These are phyloP conservation scores for Bombylius discolor DNA, from an alignment of 2,888 invertebrate genomes.

Conservation along the genomic window DNA sequence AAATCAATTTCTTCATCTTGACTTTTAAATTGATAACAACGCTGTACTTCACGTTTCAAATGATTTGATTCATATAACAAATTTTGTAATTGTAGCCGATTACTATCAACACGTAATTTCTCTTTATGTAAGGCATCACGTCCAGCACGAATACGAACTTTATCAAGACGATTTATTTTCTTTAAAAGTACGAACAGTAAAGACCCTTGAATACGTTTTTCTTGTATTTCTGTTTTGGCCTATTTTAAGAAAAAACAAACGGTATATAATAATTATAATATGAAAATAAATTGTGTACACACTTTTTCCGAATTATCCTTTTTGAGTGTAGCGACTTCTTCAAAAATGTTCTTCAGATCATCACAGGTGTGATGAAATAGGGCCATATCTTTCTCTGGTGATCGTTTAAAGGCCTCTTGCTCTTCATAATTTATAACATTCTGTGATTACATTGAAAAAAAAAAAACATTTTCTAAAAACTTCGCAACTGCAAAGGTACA, in stretches of 20 bases:
- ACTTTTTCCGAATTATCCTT: slow-evolving; percentile 40
- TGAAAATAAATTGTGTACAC: neutral
- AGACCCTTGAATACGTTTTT: slow-evolving; percentile 58
- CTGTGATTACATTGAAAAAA: neutral
- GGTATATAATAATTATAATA: neutral
- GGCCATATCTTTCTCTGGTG: slow-evolving; percentile 10
- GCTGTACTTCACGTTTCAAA: slow-evolving; percentile 85
- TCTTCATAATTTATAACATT: slow-evolving; percentile 12
- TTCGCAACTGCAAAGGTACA: too few species aligned
- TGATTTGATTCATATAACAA: slow-evolving; percentile 88
- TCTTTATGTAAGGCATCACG: slow-evolving; percentile 70
- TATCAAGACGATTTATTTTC: slow-evolving; percentile 80
- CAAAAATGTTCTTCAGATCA: slow-evolving; percentile 53
- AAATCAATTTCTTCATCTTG: slow-evolving; percentile 88
- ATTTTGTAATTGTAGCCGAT: slow-evolving; percentile 83
- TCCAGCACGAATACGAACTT: slow-evolving; percentile 70
- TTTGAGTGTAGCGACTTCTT: slow-evolving; percentile 56
- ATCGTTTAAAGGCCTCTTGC: slow-evolving; percentile 10
- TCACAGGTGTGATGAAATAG: slow-evolving; percentile 38
- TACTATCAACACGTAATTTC: slow-evolving; percentile 79
- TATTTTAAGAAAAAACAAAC: slow-evolving; percentile 19
- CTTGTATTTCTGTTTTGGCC: slow-evolving; percentile 48
- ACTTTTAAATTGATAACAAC: slow-evolving; percentile 88
- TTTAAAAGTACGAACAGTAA: slow-evolving; percentile 70
- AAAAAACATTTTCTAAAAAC: neutral